Percentiles rank a stretch among this genome's conserved stretches.
phyloP scores from a whole-genome alignment of 2,888 invertebrate species.

The Protula sp. region DNA sequence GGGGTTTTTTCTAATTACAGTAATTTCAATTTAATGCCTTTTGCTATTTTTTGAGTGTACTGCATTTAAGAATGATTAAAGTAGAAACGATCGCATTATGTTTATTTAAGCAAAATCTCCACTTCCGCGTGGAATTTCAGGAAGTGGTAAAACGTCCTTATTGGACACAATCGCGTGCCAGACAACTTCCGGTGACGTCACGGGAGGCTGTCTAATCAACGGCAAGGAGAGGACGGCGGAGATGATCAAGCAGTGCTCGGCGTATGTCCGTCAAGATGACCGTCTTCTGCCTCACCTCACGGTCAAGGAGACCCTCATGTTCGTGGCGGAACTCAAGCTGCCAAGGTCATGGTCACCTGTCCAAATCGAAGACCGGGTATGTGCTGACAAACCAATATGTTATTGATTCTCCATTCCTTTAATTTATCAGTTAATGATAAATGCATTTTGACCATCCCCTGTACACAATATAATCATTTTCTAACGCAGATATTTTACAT shows the following conservation, averaged over 20 bases:
- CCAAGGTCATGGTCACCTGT: constrained; percentile 59
- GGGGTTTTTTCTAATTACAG: not conserved
- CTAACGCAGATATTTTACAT: too few relatives aligned
- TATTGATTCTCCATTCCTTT: too few relatives aligned
- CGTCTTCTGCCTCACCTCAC: constrained; percentile 78
- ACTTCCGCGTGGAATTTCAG: too few relatives aligned
- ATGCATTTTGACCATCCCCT: too few relatives aligned
- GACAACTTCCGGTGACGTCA: constrained; percentile 64
- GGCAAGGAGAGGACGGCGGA: constrained; percentile 67
- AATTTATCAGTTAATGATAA: too few relatives aligned
- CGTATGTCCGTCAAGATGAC: constrained; percentile 81
- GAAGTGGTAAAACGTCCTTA: constrained; percentile 89
- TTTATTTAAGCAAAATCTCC: too few relatives aligned
- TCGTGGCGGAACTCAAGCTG: constrained; percentile 51
- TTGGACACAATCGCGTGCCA: constrained; percentile 74
- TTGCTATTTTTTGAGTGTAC: too few relatives aligned
- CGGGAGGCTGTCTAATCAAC: constrained; percentile 84
- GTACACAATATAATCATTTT: too few relatives aligned
- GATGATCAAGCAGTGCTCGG: constrained; percentile 59
- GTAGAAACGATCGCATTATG: too few relatives aligned
- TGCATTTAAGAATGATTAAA: too few relatives aligned
- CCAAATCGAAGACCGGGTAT: constrained; percentile 76
- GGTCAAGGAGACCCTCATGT: constrained; percentile 66
- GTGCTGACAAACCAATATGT: too few relatives aligned
- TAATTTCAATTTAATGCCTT: too few relatives aligned